These are phyloP conservation scores for Plotosus lineatus DNA, from an alignment of 2,113 vertebrate species.

Conservation along the genomic window DNA sequence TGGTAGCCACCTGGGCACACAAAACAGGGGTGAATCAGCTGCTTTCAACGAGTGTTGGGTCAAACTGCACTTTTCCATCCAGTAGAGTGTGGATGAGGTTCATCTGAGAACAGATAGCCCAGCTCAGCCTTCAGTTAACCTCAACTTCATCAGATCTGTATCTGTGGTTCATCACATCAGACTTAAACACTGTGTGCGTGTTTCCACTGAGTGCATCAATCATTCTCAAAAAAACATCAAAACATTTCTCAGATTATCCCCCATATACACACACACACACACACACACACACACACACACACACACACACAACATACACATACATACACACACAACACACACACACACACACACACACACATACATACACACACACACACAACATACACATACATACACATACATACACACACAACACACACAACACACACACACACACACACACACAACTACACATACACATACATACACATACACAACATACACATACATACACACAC, in stretches of 20 bases:
- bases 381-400: too few relatives aligned
- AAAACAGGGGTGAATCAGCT: not conserved
- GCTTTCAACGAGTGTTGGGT: conserved; percentile 30
- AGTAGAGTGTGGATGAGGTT: not conserved
- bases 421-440: too few relatives aligned
- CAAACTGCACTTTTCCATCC: not conserved
- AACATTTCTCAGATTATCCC: not conserved
- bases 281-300: not conserved
- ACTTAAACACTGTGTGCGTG: not conserved
- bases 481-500: too few relatives aligned
- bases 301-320: not conserved
- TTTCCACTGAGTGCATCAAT: not conserved
- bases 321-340: too few relatives aligned
- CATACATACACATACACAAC: too few relatives aligned
- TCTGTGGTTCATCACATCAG: not conserved
- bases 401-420: too few relatives aligned
- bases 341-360: too few relatives aligned
- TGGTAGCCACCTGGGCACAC: conserved; percentile 86
- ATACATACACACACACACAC: too few relatives aligned
- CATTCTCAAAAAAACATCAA: not conserved
- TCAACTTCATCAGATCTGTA: too few relatives aligned
- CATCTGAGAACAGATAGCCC: not conserved
- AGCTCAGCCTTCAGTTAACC: not conserved
- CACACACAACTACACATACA: too few relatives aligned
- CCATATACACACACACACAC: not conserved